Conservation (phyloP, 2,113 vertebrate genomes). For the Balaenoptera acutorostrata region DNA sequence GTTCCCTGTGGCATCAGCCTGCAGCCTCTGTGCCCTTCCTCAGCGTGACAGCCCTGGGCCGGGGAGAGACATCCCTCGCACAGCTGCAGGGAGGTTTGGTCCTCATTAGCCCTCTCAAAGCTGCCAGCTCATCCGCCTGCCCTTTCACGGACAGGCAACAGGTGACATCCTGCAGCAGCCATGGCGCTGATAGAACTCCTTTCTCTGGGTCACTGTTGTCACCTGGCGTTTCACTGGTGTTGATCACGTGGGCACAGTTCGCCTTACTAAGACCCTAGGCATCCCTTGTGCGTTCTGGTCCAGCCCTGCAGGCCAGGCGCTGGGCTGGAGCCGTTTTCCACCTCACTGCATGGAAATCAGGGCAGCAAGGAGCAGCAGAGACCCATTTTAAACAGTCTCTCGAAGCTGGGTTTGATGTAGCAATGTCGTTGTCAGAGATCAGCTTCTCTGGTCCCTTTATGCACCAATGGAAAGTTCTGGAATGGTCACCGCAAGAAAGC, state of each 20-base stretch:
- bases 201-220: neutral
- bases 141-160: neutral
- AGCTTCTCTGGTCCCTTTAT: neutral
- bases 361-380: neutral
- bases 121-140: neutral
- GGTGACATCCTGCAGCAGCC: neutral
- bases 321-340: neutral
- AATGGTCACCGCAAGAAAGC: neutral
- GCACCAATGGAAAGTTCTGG: neutral
- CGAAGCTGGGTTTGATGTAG: neutral
- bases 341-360: neutral
- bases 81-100: neutral
- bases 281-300: neutral
- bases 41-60: neutral
- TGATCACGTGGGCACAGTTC: neutral
- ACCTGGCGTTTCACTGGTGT: rapidly evolving
- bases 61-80: neutral
- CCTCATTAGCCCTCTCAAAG: neutral
- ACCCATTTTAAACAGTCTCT: neutral
- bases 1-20: neutral
- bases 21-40: neutral
- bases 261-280: neutral
- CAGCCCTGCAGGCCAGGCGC: neutral
- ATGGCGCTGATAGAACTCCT: rapidly evolving
- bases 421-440: neutral